Conservation (phyloP, 1,140 invertebrate species). For the Zaprionus ghesquierei region DNA sequence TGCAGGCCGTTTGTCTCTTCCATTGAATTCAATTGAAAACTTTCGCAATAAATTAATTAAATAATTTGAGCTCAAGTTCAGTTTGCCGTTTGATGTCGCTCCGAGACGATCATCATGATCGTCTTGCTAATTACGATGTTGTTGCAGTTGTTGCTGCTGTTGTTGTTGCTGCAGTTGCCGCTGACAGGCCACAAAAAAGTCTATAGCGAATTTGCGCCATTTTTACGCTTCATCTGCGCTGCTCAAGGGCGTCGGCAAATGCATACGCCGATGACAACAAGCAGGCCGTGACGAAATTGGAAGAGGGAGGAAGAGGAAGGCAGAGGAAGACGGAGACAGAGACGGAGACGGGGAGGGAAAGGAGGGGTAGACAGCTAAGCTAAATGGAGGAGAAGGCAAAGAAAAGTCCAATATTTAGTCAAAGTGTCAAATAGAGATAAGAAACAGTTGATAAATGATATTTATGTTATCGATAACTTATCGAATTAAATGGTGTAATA, state of each 20-base stretch:
- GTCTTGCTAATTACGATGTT: constrained; percentile 10
- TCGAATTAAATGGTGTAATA: background rate
- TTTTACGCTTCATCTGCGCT: constrained; percentile 69
- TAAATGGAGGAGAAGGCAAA: background rate
- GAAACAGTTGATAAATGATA: background rate
- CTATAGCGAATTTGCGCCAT: constrained; percentile 44
- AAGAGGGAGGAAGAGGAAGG: constrained; percentile 5
- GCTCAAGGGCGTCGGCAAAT: constrained; percentile 46
- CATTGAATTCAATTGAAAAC: constrained; percentile 68
- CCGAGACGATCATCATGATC: constrained; percentile 37
- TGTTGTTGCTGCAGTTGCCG: background rate
- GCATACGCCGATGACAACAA: constrained; percentile 21
- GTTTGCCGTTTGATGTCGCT: constrained; percentile 44
- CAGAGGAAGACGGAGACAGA: background rate
- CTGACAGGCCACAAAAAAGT: constrained; percentile 30
- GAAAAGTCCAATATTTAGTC: too few relatives aligned
- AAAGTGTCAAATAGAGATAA: background rate
- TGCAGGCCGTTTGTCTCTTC: constrained; percentile 2
- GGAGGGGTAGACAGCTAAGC: background rate
- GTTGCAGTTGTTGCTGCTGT: background rate
- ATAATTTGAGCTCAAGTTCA: constrained; percentile 79
- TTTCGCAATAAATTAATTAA: constrained; percentile 79
- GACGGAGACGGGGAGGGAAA: background rate
- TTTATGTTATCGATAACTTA: background rate
- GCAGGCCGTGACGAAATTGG: constrained; percentile 35